A percentile compares a stretch with the other conserved stretches of the same genome.
Evolutionary conservation across 2,797 vertebrate genomes (phyloP).

Genomic region (Propithecus deckenii): DNA sequence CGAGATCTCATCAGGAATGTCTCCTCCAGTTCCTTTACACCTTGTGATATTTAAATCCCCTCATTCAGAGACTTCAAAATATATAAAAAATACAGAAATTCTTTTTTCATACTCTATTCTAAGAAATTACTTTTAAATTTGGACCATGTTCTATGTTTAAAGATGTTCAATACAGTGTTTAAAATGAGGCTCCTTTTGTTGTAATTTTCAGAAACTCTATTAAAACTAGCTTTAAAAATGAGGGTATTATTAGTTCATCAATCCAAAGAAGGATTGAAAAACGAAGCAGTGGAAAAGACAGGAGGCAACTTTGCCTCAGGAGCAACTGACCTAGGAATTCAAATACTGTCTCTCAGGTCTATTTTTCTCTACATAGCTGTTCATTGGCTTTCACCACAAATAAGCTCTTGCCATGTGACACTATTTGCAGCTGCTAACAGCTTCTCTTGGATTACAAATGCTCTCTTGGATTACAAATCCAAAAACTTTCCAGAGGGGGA

Average conservation of each 20-base stretch:
- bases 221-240: background rate
- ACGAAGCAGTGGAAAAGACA: background rate
- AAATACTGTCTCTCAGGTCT: background rate
- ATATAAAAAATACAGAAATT: background rate
- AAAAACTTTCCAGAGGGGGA: background rate
- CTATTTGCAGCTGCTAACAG: background rate
- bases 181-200: background rate
- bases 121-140: conserved; percentile 19
- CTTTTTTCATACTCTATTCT: background rate
- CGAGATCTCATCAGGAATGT: background rate
- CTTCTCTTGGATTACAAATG: background rate
- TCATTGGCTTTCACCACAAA: background rate
- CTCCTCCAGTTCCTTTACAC: background rate
- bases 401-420: background rate
- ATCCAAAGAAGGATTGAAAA: background rate
- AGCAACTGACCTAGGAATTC: background rate
- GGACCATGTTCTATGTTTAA: background rate
- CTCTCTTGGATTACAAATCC: background rate
- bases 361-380: background rate
- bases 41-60: background rate
- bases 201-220: conserved; percentile 11
- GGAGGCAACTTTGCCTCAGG: background rate
- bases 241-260: background rate
- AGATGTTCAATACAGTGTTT: background rate
- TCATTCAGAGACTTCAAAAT: background rate